Evolutionary conservation across 2,797 vertebrate species (phyloP).

Genomic region (Meda fulgida): DNA sequence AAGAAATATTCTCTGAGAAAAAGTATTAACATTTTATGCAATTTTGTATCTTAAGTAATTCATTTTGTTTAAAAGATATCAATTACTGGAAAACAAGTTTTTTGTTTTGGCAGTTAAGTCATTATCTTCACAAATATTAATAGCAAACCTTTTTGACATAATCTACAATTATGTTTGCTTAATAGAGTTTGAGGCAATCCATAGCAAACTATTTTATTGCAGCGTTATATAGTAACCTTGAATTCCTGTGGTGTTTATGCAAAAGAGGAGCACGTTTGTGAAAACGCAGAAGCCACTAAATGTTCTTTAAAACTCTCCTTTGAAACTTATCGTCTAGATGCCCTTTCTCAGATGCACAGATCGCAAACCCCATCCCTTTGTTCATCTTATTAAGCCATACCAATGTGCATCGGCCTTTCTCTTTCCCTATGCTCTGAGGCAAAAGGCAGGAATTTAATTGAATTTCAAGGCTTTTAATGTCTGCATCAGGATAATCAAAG

Average conservation of each 20-base stretch:
- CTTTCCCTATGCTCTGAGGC: constrained; percentile 69
- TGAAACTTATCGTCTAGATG: constrained; percentile 79
- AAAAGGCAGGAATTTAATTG: constrained; percentile 81
- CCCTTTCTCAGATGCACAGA: constrained; percentile 75
- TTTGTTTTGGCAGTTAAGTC: not conserved
- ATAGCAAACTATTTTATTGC: constrained; percentile 9
- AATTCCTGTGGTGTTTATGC: constrained; percentile 58
- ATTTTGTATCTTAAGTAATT: not conserved
- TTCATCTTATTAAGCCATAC: constrained; percentile 69
- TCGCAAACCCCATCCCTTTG: constrained; percentile 72
- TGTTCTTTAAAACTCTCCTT: constrained; percentile 72
- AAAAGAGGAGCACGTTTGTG: constrained; percentile 57
- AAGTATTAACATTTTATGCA: not conserved
- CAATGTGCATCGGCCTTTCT: constrained; percentile 69
- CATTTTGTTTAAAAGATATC: not conserved
- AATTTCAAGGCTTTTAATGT: constrained; percentile 83
- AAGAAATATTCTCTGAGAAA: not conserved
- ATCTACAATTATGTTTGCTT: not conserved
- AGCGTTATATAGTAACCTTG: constrained; percentile 55
- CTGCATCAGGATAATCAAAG: constrained; percentile 82
- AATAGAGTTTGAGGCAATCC: not conserved
- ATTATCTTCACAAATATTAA: not conserved
- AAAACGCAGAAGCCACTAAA: constrained; percentile 67
- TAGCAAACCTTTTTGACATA: not conserved
- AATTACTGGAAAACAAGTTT: not conserved